phyloP scores from a whole-genome alignment of 2,113 vertebrate species.

The Sapayoa aenigma region DNA sequence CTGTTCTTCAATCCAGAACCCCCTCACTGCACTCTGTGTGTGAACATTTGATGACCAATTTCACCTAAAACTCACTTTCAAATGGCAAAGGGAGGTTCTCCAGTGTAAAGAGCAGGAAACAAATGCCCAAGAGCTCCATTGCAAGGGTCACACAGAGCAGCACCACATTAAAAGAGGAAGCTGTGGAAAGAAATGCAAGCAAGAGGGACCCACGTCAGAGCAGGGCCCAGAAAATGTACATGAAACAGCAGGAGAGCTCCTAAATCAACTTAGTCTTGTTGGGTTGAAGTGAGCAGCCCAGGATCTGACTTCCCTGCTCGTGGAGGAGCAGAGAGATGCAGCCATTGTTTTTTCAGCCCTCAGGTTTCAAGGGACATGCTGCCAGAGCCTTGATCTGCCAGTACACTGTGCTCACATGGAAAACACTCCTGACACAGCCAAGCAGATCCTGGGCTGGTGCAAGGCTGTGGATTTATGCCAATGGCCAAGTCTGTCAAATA shows the following conservation, averaged over 20 bases:
- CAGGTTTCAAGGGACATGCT: neutral
- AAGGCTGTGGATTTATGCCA: neutral
- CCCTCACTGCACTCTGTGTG: neutral
- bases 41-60: neutral
- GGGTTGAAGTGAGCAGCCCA: neutral
- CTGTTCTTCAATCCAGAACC: neutral
- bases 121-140: constrained; percentile 82
- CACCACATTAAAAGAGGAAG: constrained; percentile 79
- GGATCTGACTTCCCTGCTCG: neutral
- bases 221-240: neutral
- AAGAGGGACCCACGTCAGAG: neutral
- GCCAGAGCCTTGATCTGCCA: constrained; percentile 29
- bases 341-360: neutral
- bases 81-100: constrained; percentile 76
- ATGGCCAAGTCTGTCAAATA: neutral
- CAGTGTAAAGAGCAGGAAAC: constrained; percentile 84
- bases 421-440: constrained; percentile 28
- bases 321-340: neutral
- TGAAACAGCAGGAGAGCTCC: neutral
- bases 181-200: constrained; percentile 62
- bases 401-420: constrained; percentile 42
- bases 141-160: constrained; percentile 74
- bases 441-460: neutral
- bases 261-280: neutral
- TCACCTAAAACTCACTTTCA: constrained; percentile 75